These are phyloP conservation scores for Anthoscopus minutus DNA, from an alignment of 2,113 vertebrate genomes.

Conservation along the genomic window DNA sequence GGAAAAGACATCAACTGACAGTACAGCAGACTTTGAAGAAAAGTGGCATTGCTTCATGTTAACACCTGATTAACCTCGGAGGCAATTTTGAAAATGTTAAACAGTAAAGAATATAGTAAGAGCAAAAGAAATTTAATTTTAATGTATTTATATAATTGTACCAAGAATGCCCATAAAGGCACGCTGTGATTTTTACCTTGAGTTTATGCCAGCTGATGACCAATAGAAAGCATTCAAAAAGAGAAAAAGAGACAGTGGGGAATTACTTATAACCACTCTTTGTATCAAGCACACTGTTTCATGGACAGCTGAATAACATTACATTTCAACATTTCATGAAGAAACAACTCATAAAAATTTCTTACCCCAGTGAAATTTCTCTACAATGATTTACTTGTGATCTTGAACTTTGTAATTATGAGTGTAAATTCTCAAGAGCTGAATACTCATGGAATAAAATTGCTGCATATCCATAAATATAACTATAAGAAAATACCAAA, in stretches of 20 bases:
- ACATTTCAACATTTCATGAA: conserved; percentile 27
- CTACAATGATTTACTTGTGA: conserved; percentile 28
- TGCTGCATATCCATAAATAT: neutral
- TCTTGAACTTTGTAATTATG: conserved; percentile 16
- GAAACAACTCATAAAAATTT: conserved; percentile 25
- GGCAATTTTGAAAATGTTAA: conserved; percentile 57
- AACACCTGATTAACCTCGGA: conserved; percentile 53
- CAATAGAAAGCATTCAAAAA: conserved; percentile 50
- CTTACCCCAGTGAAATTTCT: neutral
- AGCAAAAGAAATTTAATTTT: conserved; percentile 46
- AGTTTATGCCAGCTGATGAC: conserved; percentile 53
- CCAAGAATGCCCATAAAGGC: conserved; percentile 37
- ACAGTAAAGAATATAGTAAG: conserved; percentile 41
- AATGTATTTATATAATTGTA: conserved; percentile 62
- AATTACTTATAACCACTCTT: conserved; percentile 42
- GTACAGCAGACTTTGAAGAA: conserved; percentile 46
- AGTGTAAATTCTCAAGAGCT: neutral
- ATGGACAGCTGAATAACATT: conserved; percentile 51
- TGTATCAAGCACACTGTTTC: conserved; percentile 45
- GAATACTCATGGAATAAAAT: neutral
- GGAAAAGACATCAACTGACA: conserved; percentile 31
- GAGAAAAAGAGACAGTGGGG: neutral
- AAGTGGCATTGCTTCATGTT: conserved; percentile 41
- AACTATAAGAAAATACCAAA: neutral
- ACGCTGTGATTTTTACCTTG: conserved; percentile 58